Evolutionary conservation across 2,888 invertebrate genomes (phyloP).

Genomic region (Metallyticus violacea): DNA sequence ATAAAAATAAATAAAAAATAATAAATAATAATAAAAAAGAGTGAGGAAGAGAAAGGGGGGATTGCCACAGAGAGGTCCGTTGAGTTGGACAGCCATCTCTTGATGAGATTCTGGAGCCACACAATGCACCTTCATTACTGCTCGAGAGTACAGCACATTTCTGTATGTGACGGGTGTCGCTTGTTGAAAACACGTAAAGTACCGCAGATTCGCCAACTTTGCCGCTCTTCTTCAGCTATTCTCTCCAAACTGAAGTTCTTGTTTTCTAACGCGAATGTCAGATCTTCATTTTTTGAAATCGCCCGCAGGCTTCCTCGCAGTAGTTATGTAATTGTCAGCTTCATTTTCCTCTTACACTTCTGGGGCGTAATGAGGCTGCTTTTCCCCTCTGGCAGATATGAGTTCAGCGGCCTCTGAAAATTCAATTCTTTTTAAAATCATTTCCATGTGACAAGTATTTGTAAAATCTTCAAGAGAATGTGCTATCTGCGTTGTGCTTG

Average conservation of each 20-base stretch:
- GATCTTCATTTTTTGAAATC: not conserved
- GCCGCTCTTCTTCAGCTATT: no score
- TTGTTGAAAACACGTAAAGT: not conserved
- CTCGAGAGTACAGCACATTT: not conserved
- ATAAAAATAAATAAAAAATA: no score
- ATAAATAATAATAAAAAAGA: no score
- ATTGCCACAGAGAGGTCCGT: not conserved
- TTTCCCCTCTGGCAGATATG: not conserved
- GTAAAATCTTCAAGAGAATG: no score
- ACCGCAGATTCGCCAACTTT: not conserved
- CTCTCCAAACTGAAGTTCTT: not conserved
- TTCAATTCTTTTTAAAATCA: no score
- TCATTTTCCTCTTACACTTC: not conserved
- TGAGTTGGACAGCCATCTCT: not conserved
- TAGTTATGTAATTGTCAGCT: not conserved
- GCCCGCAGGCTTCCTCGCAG: no score
- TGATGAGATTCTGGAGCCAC: not conserved
- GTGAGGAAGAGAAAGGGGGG: not conserved
- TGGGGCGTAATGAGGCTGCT: no score
- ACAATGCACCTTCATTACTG: constrained; percentile 9
- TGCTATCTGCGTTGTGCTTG: no score
- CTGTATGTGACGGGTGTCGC: not conserved
- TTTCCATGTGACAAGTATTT: no score
- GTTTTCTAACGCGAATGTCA: not conserved
- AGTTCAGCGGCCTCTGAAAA: no score